Conservation (phyloP, 1,140 invertebrate genomes). For the Sarcophaga peregrina region DNA sequence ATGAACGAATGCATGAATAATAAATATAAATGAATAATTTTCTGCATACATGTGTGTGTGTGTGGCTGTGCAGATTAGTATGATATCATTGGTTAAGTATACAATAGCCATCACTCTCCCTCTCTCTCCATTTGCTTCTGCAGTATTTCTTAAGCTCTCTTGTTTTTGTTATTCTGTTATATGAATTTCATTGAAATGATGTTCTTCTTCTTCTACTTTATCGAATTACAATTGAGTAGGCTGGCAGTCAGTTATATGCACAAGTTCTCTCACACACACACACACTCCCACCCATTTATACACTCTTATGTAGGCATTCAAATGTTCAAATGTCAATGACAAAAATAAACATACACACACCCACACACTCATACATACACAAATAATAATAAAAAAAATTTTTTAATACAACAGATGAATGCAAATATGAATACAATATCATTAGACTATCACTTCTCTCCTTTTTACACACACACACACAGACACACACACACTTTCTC, state of each 20-base stretch:
- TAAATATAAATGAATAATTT: not conserved
- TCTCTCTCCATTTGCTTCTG: too few relatives aligned
- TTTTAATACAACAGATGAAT: too few relatives aligned
- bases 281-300: not conserved
- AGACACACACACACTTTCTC: not conserved
- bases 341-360: not conserved
- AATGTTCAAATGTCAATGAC: not conserved
- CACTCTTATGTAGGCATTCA: not conserved
- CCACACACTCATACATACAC: not conserved
- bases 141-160: too few relatives aligned
- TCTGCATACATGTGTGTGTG: not conserved
- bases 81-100: too few relatives aligned
- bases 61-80: not conserved
- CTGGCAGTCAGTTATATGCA: not conserved
- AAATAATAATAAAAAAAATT: too few relatives aligned
- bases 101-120: too few relatives aligned
- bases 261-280: not conserved
- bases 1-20: not conserved
- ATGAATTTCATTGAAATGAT: constrained; percentile 11
- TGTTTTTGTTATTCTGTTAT: not conserved
- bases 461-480: not conserved
- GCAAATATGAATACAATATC: too few relatives aligned
- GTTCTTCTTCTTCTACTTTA: not conserved
- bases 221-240: constrained; percentile 14
- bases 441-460: too few relatives aligned